Percentiles rank a stretch among this genome's conserved stretches.
Conservation (phyloP, 2,113 vertebrate genomes). For the Anhinga rufa region DNA sequence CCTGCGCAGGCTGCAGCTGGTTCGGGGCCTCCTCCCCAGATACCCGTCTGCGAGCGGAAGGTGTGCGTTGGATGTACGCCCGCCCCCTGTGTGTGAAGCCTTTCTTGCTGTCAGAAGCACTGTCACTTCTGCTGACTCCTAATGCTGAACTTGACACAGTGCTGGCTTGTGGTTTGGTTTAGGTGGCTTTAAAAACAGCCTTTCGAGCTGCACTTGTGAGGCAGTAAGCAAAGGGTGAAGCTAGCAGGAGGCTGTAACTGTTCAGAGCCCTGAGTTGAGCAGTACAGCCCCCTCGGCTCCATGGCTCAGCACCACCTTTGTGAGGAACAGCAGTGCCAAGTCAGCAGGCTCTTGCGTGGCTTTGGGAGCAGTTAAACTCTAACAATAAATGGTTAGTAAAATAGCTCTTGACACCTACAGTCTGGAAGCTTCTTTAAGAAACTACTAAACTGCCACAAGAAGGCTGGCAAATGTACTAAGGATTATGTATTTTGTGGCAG, state of each 20-base stretch:
- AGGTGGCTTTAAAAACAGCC: background rate
- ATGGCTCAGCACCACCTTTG: no score
- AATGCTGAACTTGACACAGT: accelerated
- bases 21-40: no score
- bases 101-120: accelerated
- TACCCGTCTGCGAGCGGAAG: no score
- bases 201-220: background rate
- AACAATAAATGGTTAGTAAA: background rate
- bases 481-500: no score
- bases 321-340: background rate
- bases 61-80: accelerated
- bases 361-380: background rate
- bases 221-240: background rate
- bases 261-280: background rate
- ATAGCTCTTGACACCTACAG: accelerated
- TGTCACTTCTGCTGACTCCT: background rate
- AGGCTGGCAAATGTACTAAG: background rate
- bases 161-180: accelerated
- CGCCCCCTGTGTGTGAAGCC: accelerated
- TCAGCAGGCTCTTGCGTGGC: background rate
- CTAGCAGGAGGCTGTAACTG: no score
- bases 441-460: accelerated
- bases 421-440: background rate
- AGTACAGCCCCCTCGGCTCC: accelerated
- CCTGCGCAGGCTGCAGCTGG: background rate